Evolutionary conservation across 1,140 invertebrate genomes (phyloP), one percentile per base, ranked within the genome.

Genomic region (Drosophila lowei): DNA sequence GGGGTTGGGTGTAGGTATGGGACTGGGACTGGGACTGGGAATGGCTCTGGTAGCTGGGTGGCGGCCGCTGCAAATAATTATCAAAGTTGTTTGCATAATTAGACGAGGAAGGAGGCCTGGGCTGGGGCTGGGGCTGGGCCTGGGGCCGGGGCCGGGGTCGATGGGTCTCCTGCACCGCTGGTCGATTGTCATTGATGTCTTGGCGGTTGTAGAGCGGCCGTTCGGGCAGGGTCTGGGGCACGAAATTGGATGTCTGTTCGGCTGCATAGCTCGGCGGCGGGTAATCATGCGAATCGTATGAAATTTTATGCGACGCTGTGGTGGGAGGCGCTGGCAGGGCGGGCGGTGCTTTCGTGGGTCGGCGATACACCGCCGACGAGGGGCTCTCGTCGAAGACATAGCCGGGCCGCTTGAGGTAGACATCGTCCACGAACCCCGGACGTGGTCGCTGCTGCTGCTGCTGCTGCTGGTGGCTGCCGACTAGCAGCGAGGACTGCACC

Each of bases 21-120:
- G 28, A 30, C 8, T 30, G 28, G 28, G 6, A 7, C 42, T 54
- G 54, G 54, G 30, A 50, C 34, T 73, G 68, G 9, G 23, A 8
- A 41, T 64, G 52, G 8, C 9, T 3, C 57, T 58, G 77, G 34
- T 38, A 38, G 34, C 34, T 70, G 60, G 44, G 8, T 56, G 68
- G 34, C 44, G 86, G 74, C 59, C 77, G 75, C 64, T 78, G 77
- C 89, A 88, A 90, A 90, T 90, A 90, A 90, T 90, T 90, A 84
- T 84, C 85, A 84, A 90, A 90, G 85, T 78, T 90, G 89, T 90
- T 90, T 89, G 85, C 89, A 90, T 90, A 90, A 89, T 89, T 90
- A 89, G 89, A 86, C 72, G 80, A 58, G n/a, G 55, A 42, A 25
- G 57, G 30, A 13, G 50, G 34, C 34, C 34, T 13, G 11, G 11